phyloP scores from a whole-genome alignment of 2,113 vertebrate species.

The Malurus alboscapulatus region DNA sequence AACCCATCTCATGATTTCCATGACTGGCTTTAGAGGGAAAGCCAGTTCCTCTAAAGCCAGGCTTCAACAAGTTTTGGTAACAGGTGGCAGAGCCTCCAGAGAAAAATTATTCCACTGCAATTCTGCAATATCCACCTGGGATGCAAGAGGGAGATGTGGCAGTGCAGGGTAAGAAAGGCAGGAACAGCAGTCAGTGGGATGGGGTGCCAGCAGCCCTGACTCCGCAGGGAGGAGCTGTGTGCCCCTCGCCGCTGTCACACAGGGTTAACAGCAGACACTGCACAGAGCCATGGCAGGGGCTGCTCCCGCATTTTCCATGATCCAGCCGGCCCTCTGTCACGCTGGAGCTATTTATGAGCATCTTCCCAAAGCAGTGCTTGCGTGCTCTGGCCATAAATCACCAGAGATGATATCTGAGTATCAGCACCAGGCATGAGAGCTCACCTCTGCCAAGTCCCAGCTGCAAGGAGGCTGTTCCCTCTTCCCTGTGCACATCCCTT shows the following conservation, averaged over 20 bases:
- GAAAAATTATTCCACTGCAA: rapidly evolving
- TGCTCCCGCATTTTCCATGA: slow-evolving; percentile 46
- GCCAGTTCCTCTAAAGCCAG: background rate
- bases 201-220: background rate
- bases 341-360: slow-evolving; percentile 33
- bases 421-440: slow-evolving; percentile 31
- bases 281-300: background rate
- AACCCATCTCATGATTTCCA: background rate
- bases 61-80: rapidly evolving
- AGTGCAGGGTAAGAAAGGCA: background rate
- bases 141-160: background rate
- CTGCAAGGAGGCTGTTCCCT: background rate
- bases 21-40: background rate
- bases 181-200: rapidly evolving
- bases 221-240: background rate
- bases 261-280: slow-evolving; percentile 14
- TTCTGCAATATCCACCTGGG: background rate
- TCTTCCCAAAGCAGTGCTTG: slow-evolving; percentile 1
- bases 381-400: slow-evolving; percentile 1
- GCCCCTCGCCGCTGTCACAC: background rate
- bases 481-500: background rate
- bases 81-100: background rate
- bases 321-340: slow-evolving; percentile 45
- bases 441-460: slow-evolving; percentile 40
- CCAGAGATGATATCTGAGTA: slow-evolving; percentile 40